Conservation (phyloP, 1,140 invertebrate genomes). For the Phenacoccus solenopsis region DNA sequence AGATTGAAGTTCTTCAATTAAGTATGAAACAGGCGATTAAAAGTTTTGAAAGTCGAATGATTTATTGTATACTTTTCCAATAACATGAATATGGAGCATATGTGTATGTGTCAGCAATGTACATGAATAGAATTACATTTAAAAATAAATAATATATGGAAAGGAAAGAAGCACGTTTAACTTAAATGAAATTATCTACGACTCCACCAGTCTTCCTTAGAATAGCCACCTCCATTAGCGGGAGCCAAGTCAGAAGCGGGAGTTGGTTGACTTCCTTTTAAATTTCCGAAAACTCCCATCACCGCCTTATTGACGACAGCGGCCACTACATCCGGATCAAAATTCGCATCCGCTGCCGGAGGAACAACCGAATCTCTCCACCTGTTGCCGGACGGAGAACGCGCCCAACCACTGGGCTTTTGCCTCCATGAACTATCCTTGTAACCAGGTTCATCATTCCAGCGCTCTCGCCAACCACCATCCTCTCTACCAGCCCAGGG, state of each 20-base stretch:
- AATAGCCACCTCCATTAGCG: background rate
- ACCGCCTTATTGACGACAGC: slow-evolving; percentile 24
- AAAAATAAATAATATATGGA: too few species aligned
- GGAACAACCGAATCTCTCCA: background rate
- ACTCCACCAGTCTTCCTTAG: slow-evolving; percentile 23
- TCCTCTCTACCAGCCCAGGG: slow-evolving; percentile 20
- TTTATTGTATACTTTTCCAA: too few species aligned
- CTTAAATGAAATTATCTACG: too few species aligned
- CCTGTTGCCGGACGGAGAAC: background rate
- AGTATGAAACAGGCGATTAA: too few species aligned
- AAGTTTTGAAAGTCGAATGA: too few species aligned
- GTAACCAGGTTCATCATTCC: slow-evolving; percentile 4
- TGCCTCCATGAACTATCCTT: slow-evolving; percentile 12
- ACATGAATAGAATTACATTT: too few species aligned
- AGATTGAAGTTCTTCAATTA: too few species aligned
- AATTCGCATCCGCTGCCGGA: slow-evolving; percentile 1
- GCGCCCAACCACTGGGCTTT: slow-evolving; percentile 16
- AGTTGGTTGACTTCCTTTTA: slow-evolving; percentile 18
- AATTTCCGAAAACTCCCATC: slow-evolving; percentile 22
- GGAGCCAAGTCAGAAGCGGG: slow-evolving; percentile 5
- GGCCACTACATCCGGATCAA: slow-evolving; percentile 21
- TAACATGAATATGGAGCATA: too few species aligned
- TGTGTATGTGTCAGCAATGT: too few species aligned
- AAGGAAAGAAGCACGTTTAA: too few species aligned
- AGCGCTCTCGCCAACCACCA: slow-evolving; percentile 14